Evolutionary conservation across 2,797 vertebrate genomes (phyloP), one percentile per base, ranked within the genome.

Genomic region (Eremophila alpestris): DNA sequence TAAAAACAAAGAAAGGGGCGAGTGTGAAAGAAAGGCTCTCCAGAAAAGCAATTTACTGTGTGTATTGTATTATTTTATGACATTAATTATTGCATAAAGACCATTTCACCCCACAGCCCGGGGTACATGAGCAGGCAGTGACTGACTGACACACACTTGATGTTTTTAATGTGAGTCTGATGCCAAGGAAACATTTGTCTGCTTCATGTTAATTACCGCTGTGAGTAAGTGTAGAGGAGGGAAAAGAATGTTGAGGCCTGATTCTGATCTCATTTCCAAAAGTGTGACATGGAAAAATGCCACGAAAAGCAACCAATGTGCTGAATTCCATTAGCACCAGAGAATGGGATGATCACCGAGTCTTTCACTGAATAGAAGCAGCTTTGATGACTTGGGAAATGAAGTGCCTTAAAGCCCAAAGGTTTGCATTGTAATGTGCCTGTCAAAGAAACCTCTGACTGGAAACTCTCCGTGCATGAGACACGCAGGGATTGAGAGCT

Each of bases 201-300:
- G 16, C 26, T 59, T 91, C 67, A 17, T 23, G 19, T 38, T 73
- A 87, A 91, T 89, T 65, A 60, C 32, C 83, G 67, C 79, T 79
- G 17, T 95, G 79, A 93, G 62, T 87, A 96, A 91, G 51, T 1
- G 32, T 52, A 34, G 51, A 81, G 80, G 77, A 90, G 55, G 70
- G n/a, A 73, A 79, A 76, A 67, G 52, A 55, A 84, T 65, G 48
- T 23, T 40, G 49, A 46, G 43, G 41, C 29, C 60, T 80, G 48
- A 86, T 68, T 81, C 65, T 94, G 83, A 62, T 87, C 90, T 83
- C 51, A 43, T 71, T 89, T 75, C 48, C 73, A 83, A 83, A 90
- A 76, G 38, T 40, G 41, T 63, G 49, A 71, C 4, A 19, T 21
- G 45, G 43, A 43, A 85, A 87, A 92, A 69, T 13, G 43, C 71